Conservation (phyloP, 92 coral and sea anemone genomes). For the Parazoanthus swiftii region DNA sequence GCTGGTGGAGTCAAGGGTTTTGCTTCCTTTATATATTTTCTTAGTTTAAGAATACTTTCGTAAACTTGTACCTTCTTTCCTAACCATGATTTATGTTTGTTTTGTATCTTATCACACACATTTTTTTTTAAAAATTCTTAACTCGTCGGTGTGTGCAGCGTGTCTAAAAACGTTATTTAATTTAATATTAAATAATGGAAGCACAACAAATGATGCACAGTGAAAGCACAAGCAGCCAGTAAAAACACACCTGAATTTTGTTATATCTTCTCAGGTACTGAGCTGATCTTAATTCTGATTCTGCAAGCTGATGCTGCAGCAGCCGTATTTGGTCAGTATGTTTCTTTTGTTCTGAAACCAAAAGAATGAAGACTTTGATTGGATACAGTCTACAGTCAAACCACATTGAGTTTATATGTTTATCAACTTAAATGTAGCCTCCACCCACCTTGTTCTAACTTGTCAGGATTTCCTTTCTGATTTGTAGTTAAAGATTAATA, state of each 20-base stretch:
- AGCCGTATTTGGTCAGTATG: conserved; percentile 69
- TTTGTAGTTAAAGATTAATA: conserved; percentile 3
- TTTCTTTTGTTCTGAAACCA: conserved; percentile 62
- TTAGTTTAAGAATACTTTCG: too few species aligned
- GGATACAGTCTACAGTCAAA: background rate
- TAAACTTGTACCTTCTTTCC: too few species aligned
- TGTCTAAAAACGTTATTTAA: background rate
- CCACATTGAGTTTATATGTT: background rate
- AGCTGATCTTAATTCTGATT: conserved; percentile 64
- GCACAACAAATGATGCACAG: background rate
- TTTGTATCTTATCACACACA: too few species aligned
- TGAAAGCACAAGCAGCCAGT: background rate
- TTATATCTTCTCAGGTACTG: conserved; percentile 73
- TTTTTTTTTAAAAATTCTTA: too few species aligned
- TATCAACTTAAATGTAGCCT: background rate
- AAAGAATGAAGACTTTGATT: background rate
- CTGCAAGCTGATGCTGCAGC: conserved; percentile 74
- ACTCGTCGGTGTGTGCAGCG: too few species aligned
- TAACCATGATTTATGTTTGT: too few species aligned
- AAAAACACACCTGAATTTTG: conserved; percentile 73
- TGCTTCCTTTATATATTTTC: too few species aligned
- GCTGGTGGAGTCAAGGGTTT: too few species aligned
- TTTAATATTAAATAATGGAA: background rate
- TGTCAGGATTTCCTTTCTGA: conserved; percentile 67
- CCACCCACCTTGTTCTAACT: conserved; percentile 65